A percentile compares a stretch with the other conserved stretches of the same genome.
Evolutionary conservation across 2,888 invertebrate species (phyloP).

Genomic region (Eugnorisma glareosa): DNA sequence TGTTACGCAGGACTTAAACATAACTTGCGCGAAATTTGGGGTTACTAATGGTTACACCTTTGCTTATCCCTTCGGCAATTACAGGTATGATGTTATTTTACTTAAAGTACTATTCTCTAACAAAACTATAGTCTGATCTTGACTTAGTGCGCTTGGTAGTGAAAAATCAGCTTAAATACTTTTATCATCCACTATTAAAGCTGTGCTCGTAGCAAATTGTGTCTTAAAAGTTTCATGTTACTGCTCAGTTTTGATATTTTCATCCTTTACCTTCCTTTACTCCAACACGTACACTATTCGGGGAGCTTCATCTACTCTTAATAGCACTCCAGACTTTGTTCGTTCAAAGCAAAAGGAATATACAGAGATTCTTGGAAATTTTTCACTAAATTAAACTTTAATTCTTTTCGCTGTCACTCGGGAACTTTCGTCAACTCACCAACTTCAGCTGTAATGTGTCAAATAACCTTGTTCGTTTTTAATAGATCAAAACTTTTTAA

Average conservation of each 20-base stretch:
- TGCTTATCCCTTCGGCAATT: too few relatives aligned
- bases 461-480: slow-evolving; percentile 10
- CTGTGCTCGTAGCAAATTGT: not conserved
- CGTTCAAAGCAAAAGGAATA: slow-evolving; percentile 17
- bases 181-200: not conserved
- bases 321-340: slow-evolving; percentile 4
- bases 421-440: slow-evolving; percentile 11
- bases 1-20: too few relatives aligned
- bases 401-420: slow-evolving; percentile 9
- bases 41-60: too few relatives aligned
- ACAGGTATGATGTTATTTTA: too few relatives aligned
- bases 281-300: not conserved
- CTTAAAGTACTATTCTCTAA: too few relatives aligned
- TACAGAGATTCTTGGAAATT: slow-evolving; percentile 8
- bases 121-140: not conserved
- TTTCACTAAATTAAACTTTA: slow-evolving; percentile 22
- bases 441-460: slow-evolving; percentile 2
- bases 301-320: not conserved
- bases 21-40: too few relatives aligned
- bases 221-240: not conserved
- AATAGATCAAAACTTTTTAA: slow-evolving; percentile 22
- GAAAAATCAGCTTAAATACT: not conserved
- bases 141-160: not conserved
- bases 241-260: not conserved
- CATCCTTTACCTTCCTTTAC: not conserved